A percentile compares a stretch with the other conserved stretches of the same genome.
Evolutionary conservation across 2,113 vertebrate genomes (phyloP).

Genomic region (Bubo bubo): DNA sequence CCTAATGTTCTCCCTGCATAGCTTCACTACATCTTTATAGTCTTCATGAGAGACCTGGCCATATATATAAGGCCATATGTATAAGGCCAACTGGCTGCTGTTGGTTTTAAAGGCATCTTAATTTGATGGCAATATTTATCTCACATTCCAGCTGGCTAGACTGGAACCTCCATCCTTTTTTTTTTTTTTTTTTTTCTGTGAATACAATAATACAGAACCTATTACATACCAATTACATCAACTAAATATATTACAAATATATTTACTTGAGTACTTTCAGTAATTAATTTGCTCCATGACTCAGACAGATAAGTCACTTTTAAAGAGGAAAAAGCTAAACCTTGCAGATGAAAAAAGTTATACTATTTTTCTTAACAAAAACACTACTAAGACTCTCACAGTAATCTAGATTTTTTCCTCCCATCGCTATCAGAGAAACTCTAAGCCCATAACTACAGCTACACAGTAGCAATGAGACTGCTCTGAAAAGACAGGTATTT

Average conservation of each 20-base stretch:
- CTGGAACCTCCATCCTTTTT: background rate
- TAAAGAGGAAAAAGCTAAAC: background rate
- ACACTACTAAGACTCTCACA: background rate
- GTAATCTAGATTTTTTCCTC: background rate
- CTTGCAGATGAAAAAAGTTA: background rate
- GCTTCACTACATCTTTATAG: too few species aligned
- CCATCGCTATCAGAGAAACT: background rate
- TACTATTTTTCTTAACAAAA: background rate
- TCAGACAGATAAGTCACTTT: background rate
- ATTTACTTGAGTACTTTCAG: background rate
- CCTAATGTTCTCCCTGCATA: too few species aligned
- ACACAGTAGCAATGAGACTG: background rate
- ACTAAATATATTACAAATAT: background rate
- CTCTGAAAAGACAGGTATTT: background rate
- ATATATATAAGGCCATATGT: too few species aligned
- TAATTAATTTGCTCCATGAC: background rate
- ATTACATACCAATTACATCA: background rate
- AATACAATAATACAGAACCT: background rate
- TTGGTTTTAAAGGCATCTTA: background rate
- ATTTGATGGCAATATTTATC: background rate
- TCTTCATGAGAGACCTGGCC: too few species aligned
- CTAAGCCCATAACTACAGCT: background rate
- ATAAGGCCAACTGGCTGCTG: background rate
- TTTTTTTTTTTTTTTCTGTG: background rate
- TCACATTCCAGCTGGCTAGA: background rate